Conservation (phyloP, 2,113 vertebrate species). For the Taurulus bubalis region DNA sequence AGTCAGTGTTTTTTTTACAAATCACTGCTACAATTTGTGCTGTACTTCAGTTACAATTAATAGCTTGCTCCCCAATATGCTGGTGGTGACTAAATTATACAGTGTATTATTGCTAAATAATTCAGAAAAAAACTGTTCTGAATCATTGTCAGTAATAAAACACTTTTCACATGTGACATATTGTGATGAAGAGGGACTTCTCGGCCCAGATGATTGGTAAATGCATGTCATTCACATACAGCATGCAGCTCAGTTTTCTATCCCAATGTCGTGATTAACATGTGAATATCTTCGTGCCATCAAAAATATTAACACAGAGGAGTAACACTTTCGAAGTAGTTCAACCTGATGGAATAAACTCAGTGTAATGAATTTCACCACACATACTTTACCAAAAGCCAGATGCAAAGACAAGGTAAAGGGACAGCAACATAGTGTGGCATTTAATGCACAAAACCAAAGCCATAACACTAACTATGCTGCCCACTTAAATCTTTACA, state of each 20-base stretch:
- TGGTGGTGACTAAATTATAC: conserved; percentile 7
- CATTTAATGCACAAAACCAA: conserved; percentile 62
- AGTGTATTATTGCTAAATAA: conserved; percentile 6
- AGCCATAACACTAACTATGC: conserved; percentile 72
- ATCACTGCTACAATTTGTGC: not conserved
- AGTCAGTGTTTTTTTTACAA: not conserved
- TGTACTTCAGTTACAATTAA: conserved; percentile 9
- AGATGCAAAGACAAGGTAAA: conserved; percentile 41
- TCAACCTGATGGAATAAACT: conserved; percentile 28
- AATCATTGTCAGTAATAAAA: conserved; percentile 39
- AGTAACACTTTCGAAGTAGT: conserved; percentile 4
- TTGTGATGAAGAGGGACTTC: conserved; percentile 43
- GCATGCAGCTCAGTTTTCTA: not conserved
- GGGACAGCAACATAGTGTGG: conserved; percentile 28
- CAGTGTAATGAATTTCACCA: conserved; percentile 25
- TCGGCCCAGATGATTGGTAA: conserved; percentile 9
- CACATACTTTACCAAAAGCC: conserved; percentile 48
- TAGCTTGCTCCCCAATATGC: conserved; percentile 14
- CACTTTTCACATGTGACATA: conserved; percentile 5
- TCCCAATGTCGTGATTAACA: not conserved
- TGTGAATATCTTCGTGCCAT: not conserved
- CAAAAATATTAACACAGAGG: conserved; percentile 6
- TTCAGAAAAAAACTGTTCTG: conserved; percentile 1
- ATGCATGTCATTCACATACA: conserved; percentile 29
- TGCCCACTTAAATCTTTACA: conserved; percentile 79